phyloP scores from a whole-genome alignment of 1,140 invertebrate genomes.

The Archegozetes longisetosus region DNA sequence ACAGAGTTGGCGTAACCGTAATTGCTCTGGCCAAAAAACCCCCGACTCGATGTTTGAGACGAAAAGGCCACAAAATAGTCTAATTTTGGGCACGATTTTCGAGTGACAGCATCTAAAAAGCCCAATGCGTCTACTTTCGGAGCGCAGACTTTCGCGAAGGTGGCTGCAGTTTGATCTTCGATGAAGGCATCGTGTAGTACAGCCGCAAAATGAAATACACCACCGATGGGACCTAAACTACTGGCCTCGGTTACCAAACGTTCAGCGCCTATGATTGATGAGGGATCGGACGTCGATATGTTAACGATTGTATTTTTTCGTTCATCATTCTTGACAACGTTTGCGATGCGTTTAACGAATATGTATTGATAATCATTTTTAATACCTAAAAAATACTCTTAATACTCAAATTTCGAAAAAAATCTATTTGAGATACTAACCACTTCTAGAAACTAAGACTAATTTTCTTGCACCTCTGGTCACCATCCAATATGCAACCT shows the following conservation, averaged over 20 bases:
- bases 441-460: conserved; percentile 35
- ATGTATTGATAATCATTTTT: conserved; percentile 34
- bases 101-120: conserved; percentile 51
- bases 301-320: too few species aligned
- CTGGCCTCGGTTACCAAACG: conserved; percentile 49
- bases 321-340: too few species aligned
- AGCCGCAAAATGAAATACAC: conserved; percentile 36
- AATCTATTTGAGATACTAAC: too few species aligned
- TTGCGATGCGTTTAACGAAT: conserved; percentile 7
- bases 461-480: conserved; percentile 34
- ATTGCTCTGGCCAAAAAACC: conserved; percentile 82
- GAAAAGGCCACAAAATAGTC: conserved; percentile 88
- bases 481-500: conserved; percentile 38
- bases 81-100: conserved; percentile 51
- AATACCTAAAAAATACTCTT: too few species aligned
- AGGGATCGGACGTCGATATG: conserved; percentile 42
- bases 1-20: conserved; percentile 82
- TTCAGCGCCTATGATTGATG: conserved; percentile 46
- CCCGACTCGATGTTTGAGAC: conserved; percentile 76
- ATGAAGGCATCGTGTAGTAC: conserved; percentile 59
- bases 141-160: conserved; percentile 32
- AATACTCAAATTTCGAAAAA: too few species aligned
- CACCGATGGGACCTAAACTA: conserved; percentile 41
- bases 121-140: conserved; percentile 46
- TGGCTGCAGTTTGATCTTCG: conserved; percentile 58